These are phyloP conservation scores for Mesaphorura yosii DNA, from an alignment of 1,140 invertebrate species.

Conservation along the genomic window DNA sequence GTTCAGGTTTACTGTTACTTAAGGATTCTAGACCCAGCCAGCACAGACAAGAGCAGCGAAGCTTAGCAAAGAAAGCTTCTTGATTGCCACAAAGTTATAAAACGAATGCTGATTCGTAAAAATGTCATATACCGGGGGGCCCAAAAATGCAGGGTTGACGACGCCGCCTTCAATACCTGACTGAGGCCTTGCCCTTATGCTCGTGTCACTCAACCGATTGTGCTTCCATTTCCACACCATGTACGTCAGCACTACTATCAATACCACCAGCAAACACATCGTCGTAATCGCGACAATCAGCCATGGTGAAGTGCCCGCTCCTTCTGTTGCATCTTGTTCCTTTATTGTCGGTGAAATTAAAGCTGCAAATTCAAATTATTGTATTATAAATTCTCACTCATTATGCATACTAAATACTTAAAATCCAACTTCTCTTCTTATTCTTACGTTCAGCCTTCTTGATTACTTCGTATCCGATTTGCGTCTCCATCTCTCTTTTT, in stretches of 20 bases:
- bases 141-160: slow-evolving; percentile 28
- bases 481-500: slow-evolving; percentile 30
- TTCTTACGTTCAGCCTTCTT: slow-evolving; percentile 29
- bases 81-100: too few relatives aligned
- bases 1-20: too few relatives aligned
- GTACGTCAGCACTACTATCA: slow-evolving; percentile 15
- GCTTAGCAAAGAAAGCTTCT: too few relatives aligned
- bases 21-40: too few relatives aligned
- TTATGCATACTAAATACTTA: neutral
- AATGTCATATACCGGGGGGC: slow-evolving; percentile 1
- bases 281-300: slow-evolving; percentile 18
- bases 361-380: neutral
- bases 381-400: slow-evolving; percentile 1
- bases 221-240: slow-evolving; percentile 30
- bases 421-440: too few relatives aligned
- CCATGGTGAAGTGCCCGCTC: slow-evolving; percentile 19
- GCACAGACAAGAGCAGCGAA: too few relatives aligned
- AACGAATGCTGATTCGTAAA: too few relatives aligned
- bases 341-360: slow-evolving; percentile 6
- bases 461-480: slow-evolving; percentile 30
- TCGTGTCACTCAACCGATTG: slow-evolving; percentile 19
- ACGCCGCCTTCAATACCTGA: slow-evolving; percentile 29
- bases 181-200: slow-evolving; percentile 15
- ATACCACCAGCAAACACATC: slow-evolving; percentile 14
- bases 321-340: neutral